Conservation (phyloP, 2,888 invertebrate genomes). For the Torymus aiolomorphi region DNA sequence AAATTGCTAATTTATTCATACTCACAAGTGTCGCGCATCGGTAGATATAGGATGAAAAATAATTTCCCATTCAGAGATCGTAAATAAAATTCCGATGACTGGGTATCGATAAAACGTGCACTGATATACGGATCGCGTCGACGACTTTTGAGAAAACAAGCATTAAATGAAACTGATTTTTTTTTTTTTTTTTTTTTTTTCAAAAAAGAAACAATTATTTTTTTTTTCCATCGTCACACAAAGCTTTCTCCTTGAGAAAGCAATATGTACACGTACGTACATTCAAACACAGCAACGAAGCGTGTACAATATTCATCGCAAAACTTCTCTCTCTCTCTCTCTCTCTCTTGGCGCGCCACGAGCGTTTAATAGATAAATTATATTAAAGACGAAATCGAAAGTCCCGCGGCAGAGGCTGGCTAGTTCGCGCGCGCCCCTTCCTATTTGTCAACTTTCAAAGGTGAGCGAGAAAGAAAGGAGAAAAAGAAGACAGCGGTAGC, state of each 20-base stretch:
- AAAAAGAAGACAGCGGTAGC: background rate
- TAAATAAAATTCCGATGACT: conserved; percentile 23
- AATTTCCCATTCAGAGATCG: background rate
- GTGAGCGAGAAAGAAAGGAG: too few species aligned
- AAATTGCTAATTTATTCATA: conserved; percentile 6
- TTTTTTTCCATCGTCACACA: conserved; percentile 48
- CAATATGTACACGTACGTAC: conserved; percentile 15
- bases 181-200: conserved; percentile 16
- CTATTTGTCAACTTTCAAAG: conserved; percentile 38
- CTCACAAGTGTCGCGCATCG: background rate
- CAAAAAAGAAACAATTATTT: conserved; percentile 46
- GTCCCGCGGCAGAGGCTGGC: background rate
- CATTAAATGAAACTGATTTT: conserved; percentile 20
- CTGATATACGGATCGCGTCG: background rate
- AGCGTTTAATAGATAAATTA: conserved; percentile 37
- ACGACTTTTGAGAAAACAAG: conserved; percentile 5
- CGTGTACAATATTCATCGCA: conserved; percentile 15
- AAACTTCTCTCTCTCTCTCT: conserved; percentile 15
- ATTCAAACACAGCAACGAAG: background rate
- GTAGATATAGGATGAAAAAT: background rate
- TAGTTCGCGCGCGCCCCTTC: background rate
- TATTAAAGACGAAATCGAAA: conserved; percentile 46
- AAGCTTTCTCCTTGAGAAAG: conserved; percentile 53
- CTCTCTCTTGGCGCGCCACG: background rate
- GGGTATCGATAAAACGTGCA: conserved; percentile 1